These are phyloP conservation scores for Hypothenemus hampei DNA, from an alignment of 1,140 invertebrate species.

Conservation along the genomic window DNA sequence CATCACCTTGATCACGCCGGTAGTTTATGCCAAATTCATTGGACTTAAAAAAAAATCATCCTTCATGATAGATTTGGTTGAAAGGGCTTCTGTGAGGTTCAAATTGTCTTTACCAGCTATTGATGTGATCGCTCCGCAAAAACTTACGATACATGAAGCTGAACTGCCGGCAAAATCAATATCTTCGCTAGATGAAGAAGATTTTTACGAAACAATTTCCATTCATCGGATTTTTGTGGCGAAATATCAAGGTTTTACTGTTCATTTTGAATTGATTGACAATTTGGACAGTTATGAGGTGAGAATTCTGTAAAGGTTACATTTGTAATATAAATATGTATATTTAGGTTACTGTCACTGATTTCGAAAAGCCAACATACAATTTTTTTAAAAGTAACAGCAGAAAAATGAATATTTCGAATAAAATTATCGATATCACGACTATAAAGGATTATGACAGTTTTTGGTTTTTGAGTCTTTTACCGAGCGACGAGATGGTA, in stretches of 20 bases:
- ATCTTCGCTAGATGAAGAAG: background rate
- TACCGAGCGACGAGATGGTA: conserved; percentile 16
- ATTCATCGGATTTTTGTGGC: conserved; percentile 21
- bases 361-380: conserved; percentile 22
- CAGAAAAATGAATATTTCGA: background rate
- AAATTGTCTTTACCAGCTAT: too few relatives aligned
- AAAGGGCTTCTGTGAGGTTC: too few relatives aligned
- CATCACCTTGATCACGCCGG: background rate
- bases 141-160: conserved; percentile 11
- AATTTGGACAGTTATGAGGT: conserved; percentile 6
- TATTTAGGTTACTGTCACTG: conserved; percentile 11
- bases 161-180: conserved; percentile 1
- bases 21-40: conserved; percentile 19
- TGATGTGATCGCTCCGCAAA: background rate
- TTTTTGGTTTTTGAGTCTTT: conserved; percentile 26
- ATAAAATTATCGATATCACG: background rate
- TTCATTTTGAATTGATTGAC: conserved; percentile 20
- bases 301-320: background rate
- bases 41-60: too few relatives aligned
- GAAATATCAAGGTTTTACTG: conserved; percentile 12
- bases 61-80: too few relatives aligned
- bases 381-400: conserved; percentile 8
- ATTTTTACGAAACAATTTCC: conserved; percentile 16
- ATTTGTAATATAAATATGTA: background rate
- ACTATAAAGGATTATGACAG: conserved; percentile 6